These are phyloP conservation scores for Astyanax mexicanus DNA, from an alignment of 2,797 vertebrate species.

Conservation along the genomic window DNA sequence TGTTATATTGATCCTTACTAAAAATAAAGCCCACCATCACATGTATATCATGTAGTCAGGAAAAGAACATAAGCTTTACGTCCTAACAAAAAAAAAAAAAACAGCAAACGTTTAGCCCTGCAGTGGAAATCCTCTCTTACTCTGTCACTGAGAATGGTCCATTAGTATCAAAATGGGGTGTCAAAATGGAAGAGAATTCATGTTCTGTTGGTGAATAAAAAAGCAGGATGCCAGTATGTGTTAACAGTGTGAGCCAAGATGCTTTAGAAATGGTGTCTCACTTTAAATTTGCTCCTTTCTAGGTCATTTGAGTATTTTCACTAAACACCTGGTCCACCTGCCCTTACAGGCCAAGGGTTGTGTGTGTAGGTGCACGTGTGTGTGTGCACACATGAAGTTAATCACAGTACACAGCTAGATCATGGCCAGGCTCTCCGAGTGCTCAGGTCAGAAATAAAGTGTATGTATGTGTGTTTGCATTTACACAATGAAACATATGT, in stretches of 20 bases:
- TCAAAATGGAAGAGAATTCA: not conserved
- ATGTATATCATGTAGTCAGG: too few species aligned
- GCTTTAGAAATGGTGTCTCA: not conserved
- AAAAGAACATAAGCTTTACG: too few species aligned
- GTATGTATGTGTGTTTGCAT: not conserved
- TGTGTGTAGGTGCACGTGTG: not conserved
- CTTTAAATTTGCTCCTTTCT: not conserved
- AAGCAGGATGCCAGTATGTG: not conserved
- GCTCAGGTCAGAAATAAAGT: not conserved
- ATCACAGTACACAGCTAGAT: not conserved
- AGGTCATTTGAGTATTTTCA: not conserved
- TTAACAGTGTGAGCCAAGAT: not conserved
- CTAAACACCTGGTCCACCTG: conserved; percentile 19
- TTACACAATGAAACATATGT: too few species aligned
- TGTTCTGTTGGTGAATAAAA: not conserved
- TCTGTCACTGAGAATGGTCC: too few species aligned
- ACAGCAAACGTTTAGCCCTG: too few species aligned
- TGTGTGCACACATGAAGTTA: not conserved
- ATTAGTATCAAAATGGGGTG: not conserved
- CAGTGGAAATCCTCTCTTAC: too few species aligned
- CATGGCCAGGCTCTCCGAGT: not conserved
- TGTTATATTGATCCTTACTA: too few species aligned
- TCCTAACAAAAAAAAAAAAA: too few species aligned
- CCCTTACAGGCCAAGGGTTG: not conserved
- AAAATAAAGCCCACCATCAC: too few species aligned